Conservation (phyloP, 2,797 vertebrate genomes). For the Taenioides sp. region DNA sequence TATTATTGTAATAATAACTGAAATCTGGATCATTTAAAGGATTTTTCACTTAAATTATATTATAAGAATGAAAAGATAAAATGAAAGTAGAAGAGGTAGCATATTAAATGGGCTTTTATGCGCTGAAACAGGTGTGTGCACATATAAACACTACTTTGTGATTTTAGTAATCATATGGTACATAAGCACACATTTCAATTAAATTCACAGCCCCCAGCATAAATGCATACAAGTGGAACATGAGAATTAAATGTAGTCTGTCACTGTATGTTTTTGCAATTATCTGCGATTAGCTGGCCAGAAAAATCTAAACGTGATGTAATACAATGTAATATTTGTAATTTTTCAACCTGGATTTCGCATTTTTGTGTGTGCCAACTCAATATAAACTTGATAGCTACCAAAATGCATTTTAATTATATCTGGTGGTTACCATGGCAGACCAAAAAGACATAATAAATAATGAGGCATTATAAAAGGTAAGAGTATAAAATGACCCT, state of each 20-base stretch:
- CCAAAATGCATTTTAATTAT: background rate
- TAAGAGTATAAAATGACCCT: slow-evolving; percentile 13
- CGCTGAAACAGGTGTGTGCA: too few relatives aligned
- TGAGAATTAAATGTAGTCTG: background rate
- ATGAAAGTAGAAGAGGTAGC: too few relatives aligned
- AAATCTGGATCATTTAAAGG: too few relatives aligned
- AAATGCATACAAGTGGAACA: background rate
- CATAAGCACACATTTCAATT: too few relatives aligned
- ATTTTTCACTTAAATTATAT: too few relatives aligned
- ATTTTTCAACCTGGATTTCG: background rate
- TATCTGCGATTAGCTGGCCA: background rate
- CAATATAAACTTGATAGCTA: background rate
- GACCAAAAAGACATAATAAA: background rate
- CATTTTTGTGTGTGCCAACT: background rate
- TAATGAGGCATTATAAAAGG: background rate
- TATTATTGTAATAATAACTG: too few relatives aligned
- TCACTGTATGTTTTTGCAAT: background rate
- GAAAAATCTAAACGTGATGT: background rate
- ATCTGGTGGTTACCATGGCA: background rate
- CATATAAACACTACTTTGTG: too few relatives aligned
- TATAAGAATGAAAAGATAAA: too few relatives aligned
- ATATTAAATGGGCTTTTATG: too few relatives aligned
- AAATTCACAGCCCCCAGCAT: too few relatives aligned
- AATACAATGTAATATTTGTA: background rate
- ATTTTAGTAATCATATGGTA: too few relatives aligned